Conservation (phyloP, 2,797 vertebrate genomes). For the Acrossocheilus wenchowensis region DNA sequence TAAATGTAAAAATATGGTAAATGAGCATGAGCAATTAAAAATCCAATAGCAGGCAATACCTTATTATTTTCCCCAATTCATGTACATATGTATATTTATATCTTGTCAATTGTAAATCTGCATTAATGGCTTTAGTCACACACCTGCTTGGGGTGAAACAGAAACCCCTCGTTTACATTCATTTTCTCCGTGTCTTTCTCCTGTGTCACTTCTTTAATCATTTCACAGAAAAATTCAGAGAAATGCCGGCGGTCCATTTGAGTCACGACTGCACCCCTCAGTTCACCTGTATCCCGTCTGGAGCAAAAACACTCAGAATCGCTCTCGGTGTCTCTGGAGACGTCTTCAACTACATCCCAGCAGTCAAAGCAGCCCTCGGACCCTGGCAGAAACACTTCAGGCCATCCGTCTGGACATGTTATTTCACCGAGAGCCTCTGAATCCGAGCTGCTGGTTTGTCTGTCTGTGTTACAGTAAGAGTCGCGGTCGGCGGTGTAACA, state of each 20-base stretch:
- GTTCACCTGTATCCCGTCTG: conserved; percentile 72
- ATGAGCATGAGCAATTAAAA: background rate
- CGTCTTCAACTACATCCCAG: background rate
- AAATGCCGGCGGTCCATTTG: conserved; percentile 76
- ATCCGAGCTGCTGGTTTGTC: conserved; percentile 27
- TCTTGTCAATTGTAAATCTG: background rate
- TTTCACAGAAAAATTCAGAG: conserved; percentile 78
- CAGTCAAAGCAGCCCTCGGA: conserved; percentile 3
- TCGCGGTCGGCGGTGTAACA: conserved; percentile 46
- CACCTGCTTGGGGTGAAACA: conserved; percentile 80
- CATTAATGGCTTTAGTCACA: conserved; percentile 28
- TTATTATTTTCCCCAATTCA: background rate
- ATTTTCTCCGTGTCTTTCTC: conserved; percentile 63
- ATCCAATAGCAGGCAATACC: background rate
- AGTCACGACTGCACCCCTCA: conserved; percentile 82
- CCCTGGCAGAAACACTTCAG: background rate
- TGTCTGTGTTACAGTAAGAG: conserved; percentile 20
- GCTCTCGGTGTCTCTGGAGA: conserved; percentile 61
- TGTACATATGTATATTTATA: background rate
- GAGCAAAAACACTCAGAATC: background rate
- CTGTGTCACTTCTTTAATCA: conserved; percentile 70
- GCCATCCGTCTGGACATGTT: background rate
- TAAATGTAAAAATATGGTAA: background rate
- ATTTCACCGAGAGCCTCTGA: background rate
- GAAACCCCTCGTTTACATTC: conserved; percentile 78